Evolutionary conservation across 2,888 invertebrate genomes (phyloP), one percentile per base, ranked within the genome.

Genomic region (Ariolimax columbianus): DNA sequence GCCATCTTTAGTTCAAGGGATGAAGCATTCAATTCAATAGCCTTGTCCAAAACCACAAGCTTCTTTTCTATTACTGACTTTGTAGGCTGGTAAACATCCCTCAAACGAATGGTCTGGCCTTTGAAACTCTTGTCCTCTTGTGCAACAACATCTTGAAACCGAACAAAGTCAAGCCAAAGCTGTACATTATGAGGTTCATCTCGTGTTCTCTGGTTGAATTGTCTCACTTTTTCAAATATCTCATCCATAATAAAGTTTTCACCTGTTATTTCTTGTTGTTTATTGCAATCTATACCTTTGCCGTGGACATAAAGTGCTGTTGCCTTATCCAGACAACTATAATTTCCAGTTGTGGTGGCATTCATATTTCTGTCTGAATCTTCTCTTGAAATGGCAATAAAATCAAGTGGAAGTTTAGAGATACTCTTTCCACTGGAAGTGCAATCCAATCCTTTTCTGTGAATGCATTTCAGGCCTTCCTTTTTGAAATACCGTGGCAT

Each of bases 111-210:
- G 23, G 51, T 79, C 17, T 80, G 59, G 23, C 59, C 33, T 33
- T 73, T 73, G 33, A 84, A 70, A 81, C 78, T 84, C 70, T 83
- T 81, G 14, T 83, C 87, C 36, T 87, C 88, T 33, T 87, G 81
- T n/a, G 85, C 86, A 38, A 91, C 40, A 38, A 91, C 89, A 84
- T 94, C 94, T 89, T 95, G 95, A 88, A 94, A 94, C n/a, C 91
- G 89, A 6, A 95, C 91, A 92, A 95, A 94, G 47, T 94, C 93
- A 17, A 95, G 86, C 95, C 95, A 95, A 40, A 93, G 85, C 47
- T 91, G 83, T 17, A 94, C 88, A 89, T 94, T 91, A 26, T 88
- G 79, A 30, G 95, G 94, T 55, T 93, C 88, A 47, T 93, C 92
- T 70, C 92, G 88, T 19, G 94, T 88, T 68, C 89, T 86, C 85